These are phyloP conservation scores for Hydractinia symbiolongicarpus DNA, from an alignment of 30 jellyfish, hydroid and myxozoan species.

Conservation along the genomic window DNA sequence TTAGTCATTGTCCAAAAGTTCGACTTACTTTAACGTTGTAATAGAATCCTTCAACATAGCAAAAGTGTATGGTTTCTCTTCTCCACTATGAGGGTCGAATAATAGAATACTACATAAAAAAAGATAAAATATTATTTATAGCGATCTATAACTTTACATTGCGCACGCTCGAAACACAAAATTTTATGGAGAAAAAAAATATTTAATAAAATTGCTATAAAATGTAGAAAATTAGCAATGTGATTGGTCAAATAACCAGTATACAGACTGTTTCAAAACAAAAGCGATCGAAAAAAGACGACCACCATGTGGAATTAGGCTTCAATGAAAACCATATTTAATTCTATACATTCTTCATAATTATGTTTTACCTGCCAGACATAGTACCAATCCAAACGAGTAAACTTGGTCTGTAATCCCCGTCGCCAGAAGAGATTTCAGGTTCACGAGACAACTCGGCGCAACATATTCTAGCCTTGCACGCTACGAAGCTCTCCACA, in stretches of 20 bases:
- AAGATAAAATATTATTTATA: not conserved
- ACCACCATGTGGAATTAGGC: too few species aligned
- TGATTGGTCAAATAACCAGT: too few species aligned
- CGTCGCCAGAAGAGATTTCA: not conserved
- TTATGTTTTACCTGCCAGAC: constrained; percentile 78
- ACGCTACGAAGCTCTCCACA: constrained; percentile 71
- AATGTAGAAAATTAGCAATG: too few species aligned
- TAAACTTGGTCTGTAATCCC: not conserved
- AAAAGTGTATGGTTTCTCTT: constrained; percentile 22
- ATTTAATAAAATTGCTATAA: too few species aligned
- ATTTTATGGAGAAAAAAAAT: too few species aligned
- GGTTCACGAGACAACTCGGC: constrained; percentile 60
- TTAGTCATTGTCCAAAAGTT: too few species aligned
- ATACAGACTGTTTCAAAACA: too few species aligned
- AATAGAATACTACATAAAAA: constrained; percentile 18
- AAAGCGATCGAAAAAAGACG: too few species aligned
- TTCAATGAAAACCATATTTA: too few species aligned
- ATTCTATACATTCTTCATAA: too few species aligned
- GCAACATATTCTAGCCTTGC: constrained; percentile 70
- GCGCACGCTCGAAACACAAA: too few species aligned
- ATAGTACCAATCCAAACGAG: constrained; percentile 86
- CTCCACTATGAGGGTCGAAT: constrained; percentile 1
- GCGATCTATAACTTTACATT: too few species aligned
- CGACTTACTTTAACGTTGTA: constrained; percentile 63
- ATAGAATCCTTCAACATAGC: constrained; percentile 59